Evolutionary conservation across 2,888 invertebrate genomes (phyloP), one percentile per base, ranked within the genome.

Genomic region (Helleia helle): DNA sequence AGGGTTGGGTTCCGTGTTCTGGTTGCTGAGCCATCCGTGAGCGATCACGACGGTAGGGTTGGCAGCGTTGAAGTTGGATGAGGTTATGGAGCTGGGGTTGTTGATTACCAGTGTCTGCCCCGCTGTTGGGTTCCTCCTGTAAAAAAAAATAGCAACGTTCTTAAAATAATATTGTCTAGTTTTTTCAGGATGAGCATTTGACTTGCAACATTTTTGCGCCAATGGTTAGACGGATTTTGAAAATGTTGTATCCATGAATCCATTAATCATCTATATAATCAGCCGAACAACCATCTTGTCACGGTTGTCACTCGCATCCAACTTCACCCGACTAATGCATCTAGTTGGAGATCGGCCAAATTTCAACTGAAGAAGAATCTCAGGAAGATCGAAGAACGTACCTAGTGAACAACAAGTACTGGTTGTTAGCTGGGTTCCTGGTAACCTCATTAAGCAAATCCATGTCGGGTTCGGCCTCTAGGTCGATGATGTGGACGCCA

Each of bases 1-100:
- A 1, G 53, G 43, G 30, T 62, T 63, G 7, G 56, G 39, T 1
- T 54, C 51, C 7, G 52, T 50, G 14, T 59, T 48, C 17, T 51
- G 50, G 29, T 57, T 56, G 42, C 61, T 51, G 34, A 66, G 53
- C 71, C 70, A 71, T 2, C 73, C 72, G 44, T 71, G 71, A 3
- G 47, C 63, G 2, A 71, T 34, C 1, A 73, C 58, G 0, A 66
- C 52, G 1, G 65, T 67, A 3, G 58, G 58, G 1, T 47, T 41
- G 1, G 44, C 47, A 0, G 62, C 44, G 41, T 65, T 56, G 48
- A 66, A 73, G 46, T 65, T 55, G 1, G 71, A 72, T 11, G 49
- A 48, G 1, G 30, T 46, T 30, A 70, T 46, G 4, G 68, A 62
- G 9, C 44, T 40, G 0, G 50, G 55, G 34, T 69, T 51, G 44